A percentile compares a stretch with the other conserved stretches of the same genome.
Conservation (phyloP, 2,797 vertebrate species). For the Pangasius djambal region DNA sequence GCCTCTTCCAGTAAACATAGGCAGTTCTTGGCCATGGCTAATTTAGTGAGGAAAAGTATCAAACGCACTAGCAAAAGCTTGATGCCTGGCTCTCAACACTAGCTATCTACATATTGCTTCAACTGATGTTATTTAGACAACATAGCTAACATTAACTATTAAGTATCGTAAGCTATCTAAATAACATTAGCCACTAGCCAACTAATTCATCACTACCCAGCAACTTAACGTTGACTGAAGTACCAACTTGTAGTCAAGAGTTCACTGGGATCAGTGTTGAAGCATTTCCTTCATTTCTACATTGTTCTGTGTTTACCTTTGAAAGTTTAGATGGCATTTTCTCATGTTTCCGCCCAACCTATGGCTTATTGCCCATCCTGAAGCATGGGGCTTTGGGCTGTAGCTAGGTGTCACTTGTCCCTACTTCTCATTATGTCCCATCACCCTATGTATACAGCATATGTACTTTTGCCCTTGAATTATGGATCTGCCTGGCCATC, state of each 20-base stretch:
- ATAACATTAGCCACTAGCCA: background rate
- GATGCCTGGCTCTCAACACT: background rate
- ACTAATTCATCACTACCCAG: background rate
- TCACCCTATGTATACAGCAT: background rate
- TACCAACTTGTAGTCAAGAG: background rate
- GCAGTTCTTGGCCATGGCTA: background rate
- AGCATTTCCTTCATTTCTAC: background rate
- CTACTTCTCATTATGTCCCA: background rate
- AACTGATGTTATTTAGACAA: background rate
- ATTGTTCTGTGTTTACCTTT: background rate
- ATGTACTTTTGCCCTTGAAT: background rate
- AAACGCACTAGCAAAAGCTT: background rate
- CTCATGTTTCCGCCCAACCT: background rate
- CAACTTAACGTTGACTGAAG: background rate
- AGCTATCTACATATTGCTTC: background rate
- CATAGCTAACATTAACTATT: background rate
- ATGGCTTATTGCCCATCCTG: background rate
- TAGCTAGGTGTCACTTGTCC: too few relatives aligned
- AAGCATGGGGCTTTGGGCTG: background rate
- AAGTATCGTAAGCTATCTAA: background rate
- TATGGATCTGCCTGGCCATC: background rate
- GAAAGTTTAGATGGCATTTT: background rate
- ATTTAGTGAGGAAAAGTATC: background rate
- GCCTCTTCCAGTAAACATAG: background rate
- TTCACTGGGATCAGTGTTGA: background rate